Conservation (phyloP, 2,888 invertebrate genomes). For the Platycnemis pennipes region DNA sequence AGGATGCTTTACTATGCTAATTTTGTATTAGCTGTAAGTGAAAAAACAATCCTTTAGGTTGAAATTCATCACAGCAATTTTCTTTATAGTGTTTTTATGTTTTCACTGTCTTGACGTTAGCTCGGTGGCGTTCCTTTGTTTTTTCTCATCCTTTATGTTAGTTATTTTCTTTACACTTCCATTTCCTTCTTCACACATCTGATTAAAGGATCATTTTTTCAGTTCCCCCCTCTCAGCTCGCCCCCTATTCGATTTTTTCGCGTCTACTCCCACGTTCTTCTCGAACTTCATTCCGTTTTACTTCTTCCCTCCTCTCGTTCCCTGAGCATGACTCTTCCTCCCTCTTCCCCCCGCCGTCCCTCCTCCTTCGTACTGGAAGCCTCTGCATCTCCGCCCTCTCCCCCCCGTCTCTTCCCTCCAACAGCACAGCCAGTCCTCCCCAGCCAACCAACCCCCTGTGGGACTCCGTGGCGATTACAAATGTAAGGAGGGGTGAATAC, state of each 20-base stretch:
- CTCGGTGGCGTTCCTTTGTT: not conserved
- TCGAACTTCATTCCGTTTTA: not conserved
- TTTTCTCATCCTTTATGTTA: not conserved
- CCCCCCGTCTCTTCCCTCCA: not conserved
- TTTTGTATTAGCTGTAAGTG: no score
- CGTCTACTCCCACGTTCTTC: not conserved
- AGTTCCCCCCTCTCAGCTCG: not conserved
- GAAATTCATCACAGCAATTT: no score
- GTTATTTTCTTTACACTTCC: not conserved
- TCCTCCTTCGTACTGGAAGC: not conserved
- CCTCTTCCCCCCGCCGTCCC: not conserved
- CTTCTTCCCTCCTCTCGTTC: not conserved
- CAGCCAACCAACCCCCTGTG: not conserved
- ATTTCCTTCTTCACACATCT: not conserved
- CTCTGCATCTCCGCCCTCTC: not conserved
- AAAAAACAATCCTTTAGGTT: no score
- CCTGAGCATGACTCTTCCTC: no score
- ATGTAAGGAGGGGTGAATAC: slow-evolving; percentile 53
- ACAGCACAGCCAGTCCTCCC: not conserved
- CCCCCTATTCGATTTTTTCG: not conserved
- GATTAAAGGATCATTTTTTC: not conserved
- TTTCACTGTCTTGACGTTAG: no score
- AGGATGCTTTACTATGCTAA: no score
- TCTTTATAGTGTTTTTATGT: no score
- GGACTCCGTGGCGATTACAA: slow-evolving; percentile 47